Evolutionary conservation across 2,797 vertebrate species (phyloP).

Genomic region (Anguilla anguilla): DNA sequence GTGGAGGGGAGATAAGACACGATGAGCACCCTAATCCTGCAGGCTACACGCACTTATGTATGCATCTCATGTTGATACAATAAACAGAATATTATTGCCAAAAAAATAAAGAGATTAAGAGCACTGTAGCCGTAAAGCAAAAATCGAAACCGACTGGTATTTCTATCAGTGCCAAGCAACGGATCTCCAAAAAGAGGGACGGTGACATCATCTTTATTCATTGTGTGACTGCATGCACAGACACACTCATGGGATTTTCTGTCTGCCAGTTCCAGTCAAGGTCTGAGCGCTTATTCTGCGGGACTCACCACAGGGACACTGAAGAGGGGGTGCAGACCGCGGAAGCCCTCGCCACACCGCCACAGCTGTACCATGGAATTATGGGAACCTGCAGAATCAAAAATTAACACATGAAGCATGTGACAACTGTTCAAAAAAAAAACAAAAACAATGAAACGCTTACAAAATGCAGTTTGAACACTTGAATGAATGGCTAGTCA

Average conservation of each 20-base stretch:
- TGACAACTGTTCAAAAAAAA: not conserved
- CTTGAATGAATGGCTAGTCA: not conserved
- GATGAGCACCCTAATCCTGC: not conserved
- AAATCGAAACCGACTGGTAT: not conserved
- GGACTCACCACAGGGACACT: constrained; percentile 84
- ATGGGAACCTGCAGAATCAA: constrained; percentile 81
- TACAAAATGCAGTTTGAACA: not conserved
- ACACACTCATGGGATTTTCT: not conserved
- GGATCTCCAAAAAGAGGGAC: not conserved
- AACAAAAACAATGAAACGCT: not conserved
- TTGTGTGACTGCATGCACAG: not conserved
- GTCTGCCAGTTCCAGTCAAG: not conserved
- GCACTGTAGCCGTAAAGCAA: not conserved
- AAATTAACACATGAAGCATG: not conserved
- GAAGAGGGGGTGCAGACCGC: constrained; percentile 79
- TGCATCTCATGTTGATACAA: not conserved
- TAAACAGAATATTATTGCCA: not conserved
- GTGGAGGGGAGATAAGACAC: constrained; percentile 25
- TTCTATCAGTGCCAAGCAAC: not conserved
- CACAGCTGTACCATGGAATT: constrained; percentile 82
- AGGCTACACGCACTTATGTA: not conserved
- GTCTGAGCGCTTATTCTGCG: not conserved
- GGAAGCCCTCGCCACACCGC: constrained; percentile 85
- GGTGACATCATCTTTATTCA: not conserved
- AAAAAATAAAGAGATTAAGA: not conserved